These are phyloP conservation scores for Esox lucius DNA, from an alignment of 2,797 vertebrate species.

Conservation along the genomic window DNA sequence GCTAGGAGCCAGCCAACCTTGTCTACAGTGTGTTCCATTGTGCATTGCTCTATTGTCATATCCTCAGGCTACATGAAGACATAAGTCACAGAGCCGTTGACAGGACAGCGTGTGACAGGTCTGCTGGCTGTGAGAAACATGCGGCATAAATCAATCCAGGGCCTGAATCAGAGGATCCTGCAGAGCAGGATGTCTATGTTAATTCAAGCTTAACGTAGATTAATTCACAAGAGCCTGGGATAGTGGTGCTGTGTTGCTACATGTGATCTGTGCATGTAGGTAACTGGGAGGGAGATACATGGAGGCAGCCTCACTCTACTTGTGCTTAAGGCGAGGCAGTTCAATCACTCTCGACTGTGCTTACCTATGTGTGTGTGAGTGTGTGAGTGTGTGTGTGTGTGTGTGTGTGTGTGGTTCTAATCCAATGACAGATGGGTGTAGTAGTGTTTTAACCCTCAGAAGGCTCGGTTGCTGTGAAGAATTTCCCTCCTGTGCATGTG, in stretches of 20 bases:
- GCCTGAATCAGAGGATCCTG: conserved; percentile 49
- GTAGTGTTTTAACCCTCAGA: conserved; percentile 57
- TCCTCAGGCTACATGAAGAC: conserved; percentile 37
- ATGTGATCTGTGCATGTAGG: conserved; percentile 57
- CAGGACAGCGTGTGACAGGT: conserved; percentile 21
- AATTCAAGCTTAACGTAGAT: conserved; percentile 50
- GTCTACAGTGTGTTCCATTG: conserved; percentile 16
- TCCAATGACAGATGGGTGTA: conserved; percentile 57
- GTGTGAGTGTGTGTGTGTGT: conserved; percentile 3
- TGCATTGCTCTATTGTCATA: conserved; percentile 39
- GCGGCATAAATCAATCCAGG: conserved; percentile 55
- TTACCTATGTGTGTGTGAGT: background rate
- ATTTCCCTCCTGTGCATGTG: conserved; percentile 48
- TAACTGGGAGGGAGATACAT: background rate
- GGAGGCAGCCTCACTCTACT: conserved; percentile 46
- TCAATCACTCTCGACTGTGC: background rate
- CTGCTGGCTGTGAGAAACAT: conserved; percentile 51
- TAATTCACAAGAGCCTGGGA: conserved; percentile 47
- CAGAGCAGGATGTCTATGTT: conserved; percentile 49
- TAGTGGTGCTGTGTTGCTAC: conserved; percentile 51
- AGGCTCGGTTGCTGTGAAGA: conserved; percentile 58
- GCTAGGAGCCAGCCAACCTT: conserved; percentile 35
- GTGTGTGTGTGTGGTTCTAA: background rate
- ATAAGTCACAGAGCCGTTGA: conserved; percentile 24
- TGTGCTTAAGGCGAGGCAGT: conserved; percentile 49